Percentiles rank a stretch among this genome's conserved stretches.
These are phyloP conservation scores for Ptilodon capucinus DNA, from an alignment of 2,888 invertebrate genomes.

Conservation along the genomic window DNA sequence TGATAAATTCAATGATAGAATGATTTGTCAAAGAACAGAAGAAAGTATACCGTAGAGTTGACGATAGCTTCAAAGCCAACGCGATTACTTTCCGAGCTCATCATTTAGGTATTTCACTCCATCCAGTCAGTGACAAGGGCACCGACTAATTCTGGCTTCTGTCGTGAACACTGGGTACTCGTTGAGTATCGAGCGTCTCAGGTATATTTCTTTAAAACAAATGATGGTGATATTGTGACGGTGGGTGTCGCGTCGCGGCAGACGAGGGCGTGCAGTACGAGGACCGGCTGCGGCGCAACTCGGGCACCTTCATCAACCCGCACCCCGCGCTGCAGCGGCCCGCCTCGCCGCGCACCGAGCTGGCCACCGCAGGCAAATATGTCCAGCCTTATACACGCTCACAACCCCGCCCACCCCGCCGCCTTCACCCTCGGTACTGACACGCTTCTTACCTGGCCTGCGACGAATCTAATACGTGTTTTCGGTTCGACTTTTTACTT, in stretches of 20 bases:
- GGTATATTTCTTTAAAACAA: neutral
- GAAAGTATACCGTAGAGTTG: no score
- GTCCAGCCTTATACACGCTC: conserved; percentile 14
- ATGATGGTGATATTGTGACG: neutral
- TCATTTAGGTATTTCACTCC: no score
- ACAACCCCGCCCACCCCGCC: conserved; percentile 2
- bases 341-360: conserved; percentile 70
- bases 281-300: conserved; percentile 66
- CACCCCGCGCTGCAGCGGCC: conserved; percentile 69
- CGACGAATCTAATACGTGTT: neutral
- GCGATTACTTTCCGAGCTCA: no score
- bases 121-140: no score
- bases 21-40: no score
- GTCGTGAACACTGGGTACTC: no score
- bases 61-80: no score
- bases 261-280: conserved; percentile 61
- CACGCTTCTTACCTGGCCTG: conserved; percentile 2
- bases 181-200: no score
- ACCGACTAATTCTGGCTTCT: no score
- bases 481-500: conserved; percentile 1
- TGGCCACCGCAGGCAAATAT: conserved; percentile 74
- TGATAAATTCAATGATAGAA: no score
- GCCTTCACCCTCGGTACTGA: conserved; percentile 3
- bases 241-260: conserved; percentile 12
- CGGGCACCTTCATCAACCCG: conserved; percentile 72